Evolutionary conservation across 1,140 invertebrate species (phyloP).

Genomic region (Panonychus citri): DNA sequence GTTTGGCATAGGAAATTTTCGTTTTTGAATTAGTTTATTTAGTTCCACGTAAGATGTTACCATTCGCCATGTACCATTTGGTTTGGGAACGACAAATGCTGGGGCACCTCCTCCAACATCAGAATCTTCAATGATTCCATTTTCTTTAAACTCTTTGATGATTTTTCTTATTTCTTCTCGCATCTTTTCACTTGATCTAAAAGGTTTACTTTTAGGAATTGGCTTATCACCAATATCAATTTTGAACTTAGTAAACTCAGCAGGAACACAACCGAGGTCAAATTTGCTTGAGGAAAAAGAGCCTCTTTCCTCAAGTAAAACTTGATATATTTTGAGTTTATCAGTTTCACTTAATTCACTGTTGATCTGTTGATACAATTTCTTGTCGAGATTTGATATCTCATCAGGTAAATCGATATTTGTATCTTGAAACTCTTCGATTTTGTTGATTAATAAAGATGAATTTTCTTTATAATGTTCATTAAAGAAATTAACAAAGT

Average conservation of each 20-base stretch:
- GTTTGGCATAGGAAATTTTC: conserved; percentile 12
- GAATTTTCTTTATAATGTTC: too few relatives aligned
- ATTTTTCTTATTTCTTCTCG: background rate
- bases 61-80: background rate
- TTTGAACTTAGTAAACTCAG: background rate
- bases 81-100: background rate
- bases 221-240: background rate
- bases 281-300: background rate
- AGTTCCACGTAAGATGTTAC: background rate
- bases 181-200: background rate
- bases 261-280: background rate
- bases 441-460: too few relatives aligned
- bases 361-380: background rate
- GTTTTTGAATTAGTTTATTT: background rate
- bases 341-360: background rate
- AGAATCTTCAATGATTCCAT: background rate
- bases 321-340: background rate
- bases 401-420: too few relatives aligned
- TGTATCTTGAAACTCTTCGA: too few relatives aligned
- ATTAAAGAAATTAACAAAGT: too few relatives aligned
- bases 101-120: background rate
- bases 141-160: background rate
- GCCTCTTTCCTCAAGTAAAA: background rate
- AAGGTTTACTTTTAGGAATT: background rate
- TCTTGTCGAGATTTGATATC: too few relatives aligned